Evolutionary conservation across 2,888 invertebrate species (phyloP).

Genomic region (Pheosia tremula): DNA sequence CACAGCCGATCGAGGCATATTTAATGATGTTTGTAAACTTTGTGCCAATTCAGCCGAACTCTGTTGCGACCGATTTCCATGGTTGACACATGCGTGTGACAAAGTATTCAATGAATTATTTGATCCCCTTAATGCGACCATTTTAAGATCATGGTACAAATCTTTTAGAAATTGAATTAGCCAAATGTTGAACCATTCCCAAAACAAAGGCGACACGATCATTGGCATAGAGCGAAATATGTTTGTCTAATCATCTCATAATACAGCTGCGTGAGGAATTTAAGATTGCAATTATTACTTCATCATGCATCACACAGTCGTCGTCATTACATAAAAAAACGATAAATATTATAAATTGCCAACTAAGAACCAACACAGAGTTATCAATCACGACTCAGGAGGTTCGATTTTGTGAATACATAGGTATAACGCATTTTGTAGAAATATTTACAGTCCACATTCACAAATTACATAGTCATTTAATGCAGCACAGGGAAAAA

Average conservation of each 20-base stretch:
- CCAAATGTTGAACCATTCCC: constrained; percentile 82
- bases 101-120: constrained; percentile 64
- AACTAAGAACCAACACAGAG: constrained; percentile 19
- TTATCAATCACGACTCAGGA: constrained; percentile 42
- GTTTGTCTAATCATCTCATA: constrained; percentile 24
- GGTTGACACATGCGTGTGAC: constrained; percentile 63
- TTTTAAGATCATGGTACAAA: constrained; percentile 80
- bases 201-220: constrained; percentile 72
- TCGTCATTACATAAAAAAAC: background rate
- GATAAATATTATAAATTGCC: constrained; percentile 18
- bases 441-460: constrained; percentile 68
- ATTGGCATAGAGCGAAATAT: constrained; percentile 62
- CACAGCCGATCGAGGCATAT: constrained; percentile 61
- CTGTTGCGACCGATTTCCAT: constrained; percentile 63
- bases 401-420: constrained; percentile 46
- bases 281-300: background rate
- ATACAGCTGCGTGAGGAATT: constrained; percentile 9
- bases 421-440: constrained; percentile 59
- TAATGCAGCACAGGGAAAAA: constrained; percentile 82
- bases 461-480: constrained; percentile 75
- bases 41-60: constrained; percentile 63
- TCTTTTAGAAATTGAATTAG: constrained; percentile 75
- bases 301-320: background rate
- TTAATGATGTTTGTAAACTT: constrained; percentile 68
- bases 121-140: constrained; percentile 76